Evolutionary conservation across 2,888 invertebrate species (phyloP).

Genomic region (Himalopsyche tibetana): DNA sequence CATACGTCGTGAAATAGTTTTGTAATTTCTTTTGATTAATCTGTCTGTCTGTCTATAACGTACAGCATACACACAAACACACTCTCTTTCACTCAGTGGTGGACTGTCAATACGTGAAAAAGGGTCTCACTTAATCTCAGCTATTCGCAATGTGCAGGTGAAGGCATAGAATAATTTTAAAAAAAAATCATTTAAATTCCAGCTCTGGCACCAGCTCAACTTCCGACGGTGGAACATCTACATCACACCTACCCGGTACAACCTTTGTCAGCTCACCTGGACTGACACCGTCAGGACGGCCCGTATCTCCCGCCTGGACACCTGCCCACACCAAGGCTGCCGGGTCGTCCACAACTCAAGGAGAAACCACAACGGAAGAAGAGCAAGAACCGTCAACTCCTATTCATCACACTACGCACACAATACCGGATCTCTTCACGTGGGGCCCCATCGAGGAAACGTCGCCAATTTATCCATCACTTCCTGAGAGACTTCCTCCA

Average conservation of each 20-base stretch:
- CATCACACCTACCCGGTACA: conserved; percentile 66
- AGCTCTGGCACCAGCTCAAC: conserved; percentile 61
- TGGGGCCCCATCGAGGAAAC: conserved; percentile 67
- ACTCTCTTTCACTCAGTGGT: too few relatives aligned
- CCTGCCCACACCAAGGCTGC: conserved; percentile 50
- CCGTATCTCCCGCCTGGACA: conserved; percentile 53
- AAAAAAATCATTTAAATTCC: conserved; percentile 47
- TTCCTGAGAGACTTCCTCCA: conserved; percentile 68
- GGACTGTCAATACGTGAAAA: too few relatives aligned
- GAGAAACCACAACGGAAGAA: conserved; percentile 47
- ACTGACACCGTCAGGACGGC: conserved; percentile 66
- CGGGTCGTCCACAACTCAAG: conserved; percentile 56
- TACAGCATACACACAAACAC: too few relatives aligned
- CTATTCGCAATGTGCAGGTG: too few relatives aligned
- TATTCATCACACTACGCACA: conserved; percentile 61
- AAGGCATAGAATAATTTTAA: neutral
- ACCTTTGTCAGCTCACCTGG: conserved; percentile 60
- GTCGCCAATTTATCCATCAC: conserved; percentile 67
- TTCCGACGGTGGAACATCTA: conserved; percentile 67
- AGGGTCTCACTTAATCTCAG: too few relatives aligned
- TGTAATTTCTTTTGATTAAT: too few relatives aligned
- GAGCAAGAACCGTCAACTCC: conserved; percentile 58
- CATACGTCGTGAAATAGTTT: too few relatives aligned
- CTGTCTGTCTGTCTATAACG: too few relatives aligned
- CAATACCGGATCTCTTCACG: conserved; percentile 66